These are phyloP conservation scores for Dastarcus helophoroides DNA, from an alignment of 2,888 invertebrate species.

Conservation along the genomic window DNA sequence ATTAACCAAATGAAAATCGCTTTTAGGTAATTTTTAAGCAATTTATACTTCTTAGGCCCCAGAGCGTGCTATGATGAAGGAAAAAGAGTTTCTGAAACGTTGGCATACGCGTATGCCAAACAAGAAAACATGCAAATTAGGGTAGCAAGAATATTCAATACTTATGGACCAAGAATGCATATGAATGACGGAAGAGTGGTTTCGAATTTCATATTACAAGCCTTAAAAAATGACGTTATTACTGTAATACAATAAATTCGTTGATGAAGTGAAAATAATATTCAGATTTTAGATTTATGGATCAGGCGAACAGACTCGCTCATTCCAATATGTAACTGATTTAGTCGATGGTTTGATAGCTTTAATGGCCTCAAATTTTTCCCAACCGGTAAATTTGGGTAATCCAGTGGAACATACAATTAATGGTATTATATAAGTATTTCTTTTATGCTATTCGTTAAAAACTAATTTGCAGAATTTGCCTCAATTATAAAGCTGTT, in stretches of 20 bases:
- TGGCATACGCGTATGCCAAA: slow-evolving; percentile 92
- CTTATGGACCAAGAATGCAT: slow-evolving; percentile 98
- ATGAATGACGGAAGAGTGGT: slow-evolving; percentile 98
- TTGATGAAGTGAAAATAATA: background rate
- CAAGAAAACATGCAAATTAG: slow-evolving; percentile 92
- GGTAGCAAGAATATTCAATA: slow-evolving; percentile 97
- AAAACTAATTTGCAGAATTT: slow-evolving; percentile 70
- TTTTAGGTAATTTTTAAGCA: background rate
- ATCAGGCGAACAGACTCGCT: slow-evolving; percentile 82
- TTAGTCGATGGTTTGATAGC: slow-evolving; percentile 87
- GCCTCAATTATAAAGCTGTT: slow-evolving; percentile 74
- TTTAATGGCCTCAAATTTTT: slow-evolving; percentile 90
- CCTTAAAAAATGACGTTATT: slow-evolving; percentile 86
- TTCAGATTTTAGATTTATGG: slow-evolving; percentile 56
- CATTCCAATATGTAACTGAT: slow-evolving; percentile 97
- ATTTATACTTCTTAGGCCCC: slow-evolving; percentile 48
- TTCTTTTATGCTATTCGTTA: too few species aligned
- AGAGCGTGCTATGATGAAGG: slow-evolving; percentile 99
- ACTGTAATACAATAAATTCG: slow-evolving; percentile 48
- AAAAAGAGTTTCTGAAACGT: slow-evolving; percentile 94
- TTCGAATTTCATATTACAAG: slow-evolving; percentile 96
- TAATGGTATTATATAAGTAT: slow-evolving; percentile 45
- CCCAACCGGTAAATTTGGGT: slow-evolving; percentile 88
- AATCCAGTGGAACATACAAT: slow-evolving; percentile 98
- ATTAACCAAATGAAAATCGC: slow-evolving; percentile 2